These are phyloP conservation scores for Cordylochernes scorpioides DNA, from an alignment of 2,888 invertebrate species.

Conservation along the genomic window DNA sequence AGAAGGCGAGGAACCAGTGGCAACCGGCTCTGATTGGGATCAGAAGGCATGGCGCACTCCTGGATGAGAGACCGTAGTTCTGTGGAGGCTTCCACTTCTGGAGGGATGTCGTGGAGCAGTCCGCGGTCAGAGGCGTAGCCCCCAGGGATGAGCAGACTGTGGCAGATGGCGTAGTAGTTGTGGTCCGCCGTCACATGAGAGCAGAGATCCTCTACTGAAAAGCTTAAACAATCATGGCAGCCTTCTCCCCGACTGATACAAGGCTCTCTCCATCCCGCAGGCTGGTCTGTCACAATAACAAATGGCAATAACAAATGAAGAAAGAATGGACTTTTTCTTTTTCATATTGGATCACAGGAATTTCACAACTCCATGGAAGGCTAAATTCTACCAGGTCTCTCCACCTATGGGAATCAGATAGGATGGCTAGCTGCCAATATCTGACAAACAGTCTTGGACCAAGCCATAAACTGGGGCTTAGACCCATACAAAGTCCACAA, in stretches of 20 bases:
- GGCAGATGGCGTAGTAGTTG: constrained; percentile 45
- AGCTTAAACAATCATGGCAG: constrained; percentile 39
- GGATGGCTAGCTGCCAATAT: no score
- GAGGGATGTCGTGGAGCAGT: constrained; percentile 21
- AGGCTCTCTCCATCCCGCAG: constrained; percentile 17
- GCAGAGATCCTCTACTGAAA: constrained; percentile 43
- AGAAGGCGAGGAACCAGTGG: constrained; percentile 13
- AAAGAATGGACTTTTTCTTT: not conserved
- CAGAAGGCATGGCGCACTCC: constrained; percentile 19
- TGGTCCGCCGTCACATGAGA: constrained; percentile 44
- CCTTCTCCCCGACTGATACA: constrained; percentile 22
- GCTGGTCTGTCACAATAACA: constrained; percentile 18
- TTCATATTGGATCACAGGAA: not conserved
- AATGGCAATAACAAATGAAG: not conserved
- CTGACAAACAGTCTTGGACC: no score
- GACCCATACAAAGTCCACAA: no score
- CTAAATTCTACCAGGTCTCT: no score
- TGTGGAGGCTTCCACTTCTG: constrained; percentile 17
- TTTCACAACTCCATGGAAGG: not conserved
- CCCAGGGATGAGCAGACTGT: constrained; percentile 24
- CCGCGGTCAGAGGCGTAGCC: constrained; percentile 17
- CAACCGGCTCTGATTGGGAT: constrained; percentile 16
- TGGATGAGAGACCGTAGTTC: constrained; percentile 18
- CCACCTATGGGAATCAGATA: no score
- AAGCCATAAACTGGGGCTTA: no score